These are phyloP conservation scores for Erethizon dorsatum DNA, from an alignment of 2,797 vertebrate species.

Conservation along the genomic window DNA sequence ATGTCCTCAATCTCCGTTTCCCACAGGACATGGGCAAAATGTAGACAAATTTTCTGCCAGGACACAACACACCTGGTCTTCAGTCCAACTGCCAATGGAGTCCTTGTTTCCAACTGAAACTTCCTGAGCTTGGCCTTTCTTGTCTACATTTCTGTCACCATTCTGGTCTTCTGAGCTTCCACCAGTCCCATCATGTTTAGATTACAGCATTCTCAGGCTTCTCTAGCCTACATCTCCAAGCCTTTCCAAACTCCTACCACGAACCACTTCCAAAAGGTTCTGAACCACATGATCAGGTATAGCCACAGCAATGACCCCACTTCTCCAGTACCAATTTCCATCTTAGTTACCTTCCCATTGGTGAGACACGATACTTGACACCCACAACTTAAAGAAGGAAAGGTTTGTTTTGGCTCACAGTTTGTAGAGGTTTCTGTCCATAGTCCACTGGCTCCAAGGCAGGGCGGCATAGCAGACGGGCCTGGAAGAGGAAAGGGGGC, in stretches of 20 bases:
- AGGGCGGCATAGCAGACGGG: background rate
- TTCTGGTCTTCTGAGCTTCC: background rate
- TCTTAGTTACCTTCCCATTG: background rate
- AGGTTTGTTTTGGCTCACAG: background rate
- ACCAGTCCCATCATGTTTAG: background rate
- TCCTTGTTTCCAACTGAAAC: background rate
- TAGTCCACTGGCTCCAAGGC: background rate
- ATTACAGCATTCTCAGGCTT: background rate
- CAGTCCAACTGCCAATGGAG: background rate
- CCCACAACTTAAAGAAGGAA: background rate
- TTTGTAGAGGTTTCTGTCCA: background rate
- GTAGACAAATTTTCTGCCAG: background rate
- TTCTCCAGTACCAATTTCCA: background rate
- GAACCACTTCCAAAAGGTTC: background rate
- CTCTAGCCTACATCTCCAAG: background rate
- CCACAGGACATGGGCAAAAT: background rate
- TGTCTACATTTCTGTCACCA: background rate
- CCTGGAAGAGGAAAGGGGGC: background rate
- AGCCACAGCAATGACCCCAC: background rate
- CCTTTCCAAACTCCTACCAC: background rate
- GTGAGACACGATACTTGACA: background rate
- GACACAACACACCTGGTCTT: background rate
- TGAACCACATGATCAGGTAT: background rate
- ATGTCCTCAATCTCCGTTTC: background rate
- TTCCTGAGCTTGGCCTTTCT: background rate